Evolutionary conservation across 2,797 vertebrate species (phyloP).

Genomic region (Sternotherus odoratus): DNA sequence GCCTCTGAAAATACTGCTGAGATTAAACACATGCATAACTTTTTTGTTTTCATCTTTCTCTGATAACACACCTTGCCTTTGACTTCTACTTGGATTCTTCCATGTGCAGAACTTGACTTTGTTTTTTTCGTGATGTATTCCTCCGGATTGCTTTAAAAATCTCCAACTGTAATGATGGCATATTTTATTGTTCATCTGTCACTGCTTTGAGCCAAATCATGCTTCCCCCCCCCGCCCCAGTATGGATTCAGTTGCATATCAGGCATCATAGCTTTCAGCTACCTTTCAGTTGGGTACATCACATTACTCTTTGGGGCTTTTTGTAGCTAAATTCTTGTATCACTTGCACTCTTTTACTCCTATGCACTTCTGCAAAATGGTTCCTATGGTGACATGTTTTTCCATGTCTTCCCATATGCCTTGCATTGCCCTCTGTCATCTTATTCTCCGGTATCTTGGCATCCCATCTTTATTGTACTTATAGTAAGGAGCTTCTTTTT

Average conservation of each 20-base stretch:
- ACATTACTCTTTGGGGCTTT: conserved; percentile 16
- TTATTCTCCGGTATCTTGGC: neutral
- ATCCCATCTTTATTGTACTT: neutral
- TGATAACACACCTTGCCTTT: conserved; percentile 64
- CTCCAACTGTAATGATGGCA: conserved; percentile 28
- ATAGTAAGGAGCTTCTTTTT: neutral
- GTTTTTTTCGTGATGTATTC: conserved; percentile 42
- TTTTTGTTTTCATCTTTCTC: conserved; percentile 67
- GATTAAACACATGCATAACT: conserved; percentile 58
- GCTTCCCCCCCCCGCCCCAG: neutral
- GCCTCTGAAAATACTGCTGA: conserved; percentile 56
- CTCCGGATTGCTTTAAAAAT: conserved; percentile 47
- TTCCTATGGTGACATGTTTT: conserved; percentile 62
- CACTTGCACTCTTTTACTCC: conserved; percentile 20
- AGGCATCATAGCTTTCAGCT: neutral
- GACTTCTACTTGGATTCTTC: conserved; percentile 48
- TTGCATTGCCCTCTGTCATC: conserved; percentile 41
- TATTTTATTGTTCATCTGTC: conserved; percentile 45
- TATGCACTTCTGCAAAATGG: neutral
- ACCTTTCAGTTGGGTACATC: conserved; percentile 26
- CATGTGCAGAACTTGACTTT: conserved; percentile 37
- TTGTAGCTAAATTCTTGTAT: conserved; percentile 19
- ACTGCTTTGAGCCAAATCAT: neutral
- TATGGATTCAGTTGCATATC: neutral
- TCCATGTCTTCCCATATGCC: conserved; percentile 8